Percentiles rank a stretch among this genome's conserved stretches.
These are phyloP conservation scores for Struthidea cinerea DNA, from an alignment of 2,113 vertebrate genomes.

Conservation along the genomic window DNA sequence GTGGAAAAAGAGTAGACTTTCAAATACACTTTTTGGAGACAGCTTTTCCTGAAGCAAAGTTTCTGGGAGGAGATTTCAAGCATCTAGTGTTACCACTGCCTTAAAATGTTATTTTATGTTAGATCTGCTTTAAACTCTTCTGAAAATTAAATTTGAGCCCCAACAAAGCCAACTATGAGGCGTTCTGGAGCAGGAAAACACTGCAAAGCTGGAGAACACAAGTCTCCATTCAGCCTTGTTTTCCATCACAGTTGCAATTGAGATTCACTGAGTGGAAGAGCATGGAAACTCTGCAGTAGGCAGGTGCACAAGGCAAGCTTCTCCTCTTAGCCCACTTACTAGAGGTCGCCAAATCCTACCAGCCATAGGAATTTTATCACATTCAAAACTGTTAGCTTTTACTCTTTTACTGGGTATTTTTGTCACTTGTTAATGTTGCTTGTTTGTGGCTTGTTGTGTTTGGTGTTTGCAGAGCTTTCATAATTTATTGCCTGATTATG, in stretches of 20 bases:
- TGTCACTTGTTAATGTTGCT: neutral
- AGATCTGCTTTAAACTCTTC: neutral
- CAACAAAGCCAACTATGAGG: neutral
- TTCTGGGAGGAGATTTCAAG: neutral
- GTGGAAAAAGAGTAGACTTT: neutral
- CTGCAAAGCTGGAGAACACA: neutral
- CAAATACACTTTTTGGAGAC: neutral
- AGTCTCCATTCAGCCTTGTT: neutral
- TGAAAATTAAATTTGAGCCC: neutral
- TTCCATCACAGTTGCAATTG: neutral
- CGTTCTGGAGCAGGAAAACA: neutral
- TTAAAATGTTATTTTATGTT: neutral
- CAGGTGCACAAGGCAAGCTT: neutral
- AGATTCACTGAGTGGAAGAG: neutral
- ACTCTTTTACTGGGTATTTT: neutral
- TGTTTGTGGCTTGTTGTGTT: conserved; percentile 30
- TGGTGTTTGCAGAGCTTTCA: conserved; percentile 26
- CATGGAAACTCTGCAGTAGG: neutral
- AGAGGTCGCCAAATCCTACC: neutral
- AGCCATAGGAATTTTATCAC: neutral
- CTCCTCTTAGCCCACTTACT: neutral
- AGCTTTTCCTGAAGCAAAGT: neutral
- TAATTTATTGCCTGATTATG: conserved; percentile 57
- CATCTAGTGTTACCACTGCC: neutral
- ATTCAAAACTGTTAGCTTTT: neutral